A percentile compares a stretch with the other conserved stretches of the same genome.
Evolutionary conservation across 2,888 invertebrate species (phyloP).

Genomic region (Hermodice carunculata): DNA sequence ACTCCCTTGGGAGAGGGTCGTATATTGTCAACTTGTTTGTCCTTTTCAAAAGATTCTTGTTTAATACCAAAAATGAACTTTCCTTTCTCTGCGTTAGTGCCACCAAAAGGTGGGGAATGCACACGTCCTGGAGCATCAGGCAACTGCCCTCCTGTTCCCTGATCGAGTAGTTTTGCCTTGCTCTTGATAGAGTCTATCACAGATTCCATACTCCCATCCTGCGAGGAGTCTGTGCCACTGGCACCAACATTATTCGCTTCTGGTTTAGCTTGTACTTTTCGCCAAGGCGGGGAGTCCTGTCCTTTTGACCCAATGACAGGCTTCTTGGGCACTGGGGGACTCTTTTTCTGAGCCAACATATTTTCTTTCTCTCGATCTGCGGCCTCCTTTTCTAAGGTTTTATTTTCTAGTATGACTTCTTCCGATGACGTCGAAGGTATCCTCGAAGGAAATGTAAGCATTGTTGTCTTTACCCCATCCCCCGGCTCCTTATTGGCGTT

Average conservation of each 20-base stretch:
- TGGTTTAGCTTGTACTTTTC: background rate
- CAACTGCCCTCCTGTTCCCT: no score
- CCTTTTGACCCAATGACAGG: constrained; percentile 60
- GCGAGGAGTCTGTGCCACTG: background rate
- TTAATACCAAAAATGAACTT: no score
- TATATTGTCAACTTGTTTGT: no score
- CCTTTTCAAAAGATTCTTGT: no score
- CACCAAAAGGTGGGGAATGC: no score
- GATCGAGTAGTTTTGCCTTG: no score
- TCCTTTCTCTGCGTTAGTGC: no score
- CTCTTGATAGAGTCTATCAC: constrained; percentile 10
- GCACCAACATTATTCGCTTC: background rate
- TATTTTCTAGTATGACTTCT: constrained; percentile 24
- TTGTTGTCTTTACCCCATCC: background rate
- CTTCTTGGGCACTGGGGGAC: constrained; percentile 81
- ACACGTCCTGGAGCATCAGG: no score
- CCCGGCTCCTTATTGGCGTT: background rate
- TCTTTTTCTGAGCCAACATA: constrained; percentile 69
- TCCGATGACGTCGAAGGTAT: constrained; percentile 34
- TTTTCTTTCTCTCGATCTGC: background rate
- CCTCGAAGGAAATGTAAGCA: constrained; percentile 21
- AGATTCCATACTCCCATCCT: constrained; percentile 14
- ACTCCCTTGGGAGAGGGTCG: no score
- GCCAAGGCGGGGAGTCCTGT: no score
- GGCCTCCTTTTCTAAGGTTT: background rate